Evolutionary conservation across 2,113 vertebrate species (phyloP), one percentile per base, ranked within the genome.

Genomic region (Entelurus aequoreus): DNA sequence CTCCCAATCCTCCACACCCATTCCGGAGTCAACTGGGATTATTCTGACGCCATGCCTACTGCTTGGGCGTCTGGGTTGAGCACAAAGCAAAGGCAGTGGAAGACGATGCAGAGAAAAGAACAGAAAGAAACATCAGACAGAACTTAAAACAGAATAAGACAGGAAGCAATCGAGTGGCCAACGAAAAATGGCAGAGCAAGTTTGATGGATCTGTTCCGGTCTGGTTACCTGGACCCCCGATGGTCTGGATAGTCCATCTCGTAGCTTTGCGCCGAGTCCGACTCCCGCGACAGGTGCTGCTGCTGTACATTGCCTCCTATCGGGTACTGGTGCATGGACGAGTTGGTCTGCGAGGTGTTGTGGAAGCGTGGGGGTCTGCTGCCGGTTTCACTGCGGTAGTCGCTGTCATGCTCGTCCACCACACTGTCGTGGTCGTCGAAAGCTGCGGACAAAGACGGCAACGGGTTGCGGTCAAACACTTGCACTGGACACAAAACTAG

Each of bases 371-470:
- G 93, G 1, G 95, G 96, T 53, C 51, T 13, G 9, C 19, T 16
- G 15, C 21, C 51, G 10, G 21, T 11, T 28, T 53, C 51, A 9
- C 51, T 53, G 51, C 51, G 51, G 28, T 53, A 53, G 51, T 53
- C 51, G 16, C 51, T 53, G 16, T 53, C 95, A 0, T 90, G 91
- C 46, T 98, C 97, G 71, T 98, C 95, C 63, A 94, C 84, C 0
- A 93, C 95, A 2, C 96, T 97, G 68, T 98, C 96, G 1, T 91
- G 92, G 61, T 98, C 97, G 79, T 98, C 95, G 6, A 90, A 89
- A 42, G 91, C 97, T 99, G 76, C 6, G 44, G 36, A 76, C 36
- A 66, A 36, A 66, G 15, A 71, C 61, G 35, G 47, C 3, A 74
- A 44, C 36, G 6, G 9, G 54, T 35, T 54, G 42, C 2, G 60